phyloP scores from a whole-genome alignment of 2,113 vertebrate species.

The Pagrus major region DNA sequence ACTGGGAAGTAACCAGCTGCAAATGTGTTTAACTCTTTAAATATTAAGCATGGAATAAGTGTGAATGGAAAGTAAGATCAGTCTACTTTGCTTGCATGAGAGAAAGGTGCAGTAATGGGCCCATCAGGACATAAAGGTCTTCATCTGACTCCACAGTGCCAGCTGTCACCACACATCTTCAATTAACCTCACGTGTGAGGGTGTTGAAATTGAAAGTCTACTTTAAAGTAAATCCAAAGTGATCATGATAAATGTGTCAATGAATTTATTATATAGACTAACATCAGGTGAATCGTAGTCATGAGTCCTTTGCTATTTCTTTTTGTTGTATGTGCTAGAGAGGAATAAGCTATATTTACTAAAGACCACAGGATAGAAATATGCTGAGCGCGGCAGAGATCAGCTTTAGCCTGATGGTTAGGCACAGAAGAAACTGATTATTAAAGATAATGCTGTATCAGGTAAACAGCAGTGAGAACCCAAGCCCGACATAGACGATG shows the following conservation, averaged over 20 bases:
- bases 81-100: neutral
- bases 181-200: conserved; percentile 6
- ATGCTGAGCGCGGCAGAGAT: neutral
- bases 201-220: neutral
- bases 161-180: conserved; percentile 12
- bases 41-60: neutral
- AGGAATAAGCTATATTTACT: conserved; percentile 1
- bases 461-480: neutral
- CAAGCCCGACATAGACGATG: neutral
- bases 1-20: neutral
- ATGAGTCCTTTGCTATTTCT: conserved; percentile 1
- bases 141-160: conserved; percentile 4
- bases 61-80: conserved; percentile 7
- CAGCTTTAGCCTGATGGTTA: neutral
- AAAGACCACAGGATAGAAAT: conserved; percentile 9
- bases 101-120: neutral
- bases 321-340: conserved; percentile 3
- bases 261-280: neutral
- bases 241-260: conserved; percentile 34
- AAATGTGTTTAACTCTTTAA: conserved; percentile 1
- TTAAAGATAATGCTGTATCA: neutral
- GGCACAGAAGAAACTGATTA: neutral
- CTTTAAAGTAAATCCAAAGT: conserved; percentile 13
- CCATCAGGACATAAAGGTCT: conserved; percentile 20
- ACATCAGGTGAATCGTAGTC: neutral